phyloP scores from a whole-genome alignment of 2,888 invertebrate species.

The Apotomis betuletana region DNA sequence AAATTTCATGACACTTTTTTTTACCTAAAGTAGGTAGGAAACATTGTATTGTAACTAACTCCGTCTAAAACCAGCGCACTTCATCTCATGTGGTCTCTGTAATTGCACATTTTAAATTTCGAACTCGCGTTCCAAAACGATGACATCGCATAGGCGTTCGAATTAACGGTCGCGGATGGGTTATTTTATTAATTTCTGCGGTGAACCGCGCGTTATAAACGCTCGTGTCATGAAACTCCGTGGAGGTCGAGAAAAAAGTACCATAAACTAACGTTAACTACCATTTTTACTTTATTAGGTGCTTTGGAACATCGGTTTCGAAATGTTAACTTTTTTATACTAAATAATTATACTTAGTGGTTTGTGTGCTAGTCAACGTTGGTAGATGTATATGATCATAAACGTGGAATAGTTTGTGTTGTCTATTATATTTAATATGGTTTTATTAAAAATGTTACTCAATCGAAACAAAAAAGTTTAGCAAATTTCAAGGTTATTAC shows the following conservation, averaged over 20 bases:
- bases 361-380: background rate
- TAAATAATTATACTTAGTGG: background rate
- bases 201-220: slow-evolving; percentile 60
- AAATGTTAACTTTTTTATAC: slow-evolving; percentile 14
- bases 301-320: slow-evolving; percentile 7
- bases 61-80: background rate
- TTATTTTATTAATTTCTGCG: slow-evolving; percentile 74
- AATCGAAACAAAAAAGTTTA: no score
- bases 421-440: no score
- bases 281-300: slow-evolving; percentile 36
- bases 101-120: slow-evolving; percentile 51
- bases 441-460: no score
- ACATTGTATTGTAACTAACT: background rate
- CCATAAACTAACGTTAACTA: slow-evolving; percentile 39
- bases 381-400: background rate
- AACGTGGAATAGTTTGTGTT: no score
- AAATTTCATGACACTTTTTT: background rate
- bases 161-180: slow-evolving; percentile 63
- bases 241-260: slow-evolving; percentile 41
- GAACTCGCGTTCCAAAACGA: slow-evolving; percentile 55
- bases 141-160: slow-evolving; percentile 68
- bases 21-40: background rate
- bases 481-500: no score
- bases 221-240: slow-evolving; percentile 34
- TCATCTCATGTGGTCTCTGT: slow-evolving; percentile 34